phyloP scores from a whole-genome alignment of 2,797 vertebrate genomes.

The Cynopterus sphinx region DNA sequence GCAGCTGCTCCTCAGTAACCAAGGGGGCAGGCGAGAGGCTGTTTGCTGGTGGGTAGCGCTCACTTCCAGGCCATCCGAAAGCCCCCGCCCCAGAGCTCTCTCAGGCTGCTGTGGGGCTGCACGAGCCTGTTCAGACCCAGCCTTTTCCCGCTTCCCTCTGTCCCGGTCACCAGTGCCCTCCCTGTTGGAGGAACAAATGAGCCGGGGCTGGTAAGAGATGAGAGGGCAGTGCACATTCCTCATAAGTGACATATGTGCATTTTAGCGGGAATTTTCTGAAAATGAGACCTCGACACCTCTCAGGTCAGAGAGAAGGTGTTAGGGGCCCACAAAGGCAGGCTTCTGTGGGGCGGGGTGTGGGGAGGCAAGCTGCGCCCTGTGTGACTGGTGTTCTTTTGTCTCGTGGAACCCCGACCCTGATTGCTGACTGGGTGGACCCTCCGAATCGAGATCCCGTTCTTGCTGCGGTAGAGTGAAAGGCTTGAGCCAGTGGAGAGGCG shows the following conservation, averaged over 20 bases:
- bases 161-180: too few species aligned
- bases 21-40: rapidly evolving
- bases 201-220: not conserved
- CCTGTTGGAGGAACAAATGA: not conserved
- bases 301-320: not conserved
- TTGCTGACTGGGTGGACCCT: not conserved
- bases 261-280: not conserved
- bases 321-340: not conserved
- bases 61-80: not conserved
- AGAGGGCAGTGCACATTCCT: not conserved
- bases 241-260: not conserved
- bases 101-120: not conserved
- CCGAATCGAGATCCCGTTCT: rapidly evolving
- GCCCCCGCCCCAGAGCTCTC: too few species aligned
- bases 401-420: not conserved
- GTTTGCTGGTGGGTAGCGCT: not conserved
- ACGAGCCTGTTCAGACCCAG: rapidly evolving
- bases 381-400: not conserved
- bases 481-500: not conserved
- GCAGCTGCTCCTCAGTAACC: not conserved
- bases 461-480: not conserved
- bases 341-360: rapidly evolving
- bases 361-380: not conserved
- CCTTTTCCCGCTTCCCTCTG: too few species aligned
- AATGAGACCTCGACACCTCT: not conserved